Evolutionary conservation across 2,113 vertebrate species (phyloP).

Genomic region (Rhabdornis inornatus): DNA sequence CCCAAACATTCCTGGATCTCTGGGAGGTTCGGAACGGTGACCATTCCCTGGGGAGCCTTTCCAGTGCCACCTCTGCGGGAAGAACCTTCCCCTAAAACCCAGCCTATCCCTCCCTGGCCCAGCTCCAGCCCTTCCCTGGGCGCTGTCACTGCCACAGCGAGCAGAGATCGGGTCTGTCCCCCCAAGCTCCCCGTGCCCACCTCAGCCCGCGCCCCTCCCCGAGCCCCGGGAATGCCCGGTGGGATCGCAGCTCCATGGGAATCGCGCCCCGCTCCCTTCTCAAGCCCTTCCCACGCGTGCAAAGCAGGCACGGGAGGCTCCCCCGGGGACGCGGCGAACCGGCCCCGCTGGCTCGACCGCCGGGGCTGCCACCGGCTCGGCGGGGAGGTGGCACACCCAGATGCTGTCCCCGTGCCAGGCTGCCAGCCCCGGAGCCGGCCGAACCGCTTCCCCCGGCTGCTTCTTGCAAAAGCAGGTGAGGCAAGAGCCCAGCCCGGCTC

Average conservation of each 20-base stretch:
- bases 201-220: background rate
- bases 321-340: background rate
- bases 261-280: background rate
- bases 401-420: slow-evolving; percentile 12
- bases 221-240: background rate
- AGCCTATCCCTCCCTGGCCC: accelerated
- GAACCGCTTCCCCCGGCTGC: background rate
- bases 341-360: background rate
- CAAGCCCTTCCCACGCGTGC: background rate
- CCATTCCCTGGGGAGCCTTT: background rate
- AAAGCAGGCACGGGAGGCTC: background rate
- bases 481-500: background rate
- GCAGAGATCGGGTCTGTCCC: no score
- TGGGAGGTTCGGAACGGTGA: background rate
- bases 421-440: background rate
- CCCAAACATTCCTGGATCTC: background rate
- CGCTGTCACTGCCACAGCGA: background rate
- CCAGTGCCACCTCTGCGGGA: background rate
- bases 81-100: background rate
- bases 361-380: background rate
- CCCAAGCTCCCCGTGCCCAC: background rate
- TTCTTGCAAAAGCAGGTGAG: background rate
- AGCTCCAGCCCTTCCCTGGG: background rate
- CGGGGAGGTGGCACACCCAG: background rate
- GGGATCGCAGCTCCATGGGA: accelerated